Evolutionary conservation across 2,113 vertebrate species (phyloP), one percentile per base, ranked within the genome.

Genomic region (Peucedramus taeniatus): DNA sequence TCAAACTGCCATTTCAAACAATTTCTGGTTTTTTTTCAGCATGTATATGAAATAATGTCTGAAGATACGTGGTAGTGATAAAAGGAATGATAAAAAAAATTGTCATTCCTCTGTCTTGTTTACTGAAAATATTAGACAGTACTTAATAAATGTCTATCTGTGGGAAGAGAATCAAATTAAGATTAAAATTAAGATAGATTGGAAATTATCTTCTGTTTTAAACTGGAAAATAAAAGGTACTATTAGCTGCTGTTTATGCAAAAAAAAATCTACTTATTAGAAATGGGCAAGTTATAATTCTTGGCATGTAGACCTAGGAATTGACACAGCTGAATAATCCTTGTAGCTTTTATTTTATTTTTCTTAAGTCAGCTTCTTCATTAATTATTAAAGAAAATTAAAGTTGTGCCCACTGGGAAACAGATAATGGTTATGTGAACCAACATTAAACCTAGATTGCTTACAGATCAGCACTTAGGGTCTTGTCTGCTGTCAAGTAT

Each of bases 371-470:
- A 57, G 4, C 7, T 64, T 57, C 50, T 79, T 79, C 27, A 61
- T 79, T 89, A 89, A 71, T 89, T 93, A 60, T 89, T 92, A 64
- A 75, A 87, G 33, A 51, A 85, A 93, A 78, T 70, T 83, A 75
- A 92, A 64, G 9, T 56, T 76, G 51, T 51, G 7, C 12, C 53
- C 20, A 37, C 5, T 53, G 65, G 47, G 61, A 94, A 75, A 75
- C 16, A 49, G 30, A 75, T 70, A 50, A 44, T 47, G 22, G 60
- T 63, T 86, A 47, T 64, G 37, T 74, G 37, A 89, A 60, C 40
- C 83, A 78, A 64, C 9, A 83, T 78, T 82, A 78, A 82, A 82
- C 81, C 35, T 44, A 60, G 49, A 61, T 31, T 90, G 44, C 75
- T 89, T 76, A 89, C 2, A 13, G 20, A 87, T 49, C 56, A 81